Conservation (phyloP, 30 jellyfish, hydroid and myxozoan genomes). For the Hydractinia echinata region DNA sequence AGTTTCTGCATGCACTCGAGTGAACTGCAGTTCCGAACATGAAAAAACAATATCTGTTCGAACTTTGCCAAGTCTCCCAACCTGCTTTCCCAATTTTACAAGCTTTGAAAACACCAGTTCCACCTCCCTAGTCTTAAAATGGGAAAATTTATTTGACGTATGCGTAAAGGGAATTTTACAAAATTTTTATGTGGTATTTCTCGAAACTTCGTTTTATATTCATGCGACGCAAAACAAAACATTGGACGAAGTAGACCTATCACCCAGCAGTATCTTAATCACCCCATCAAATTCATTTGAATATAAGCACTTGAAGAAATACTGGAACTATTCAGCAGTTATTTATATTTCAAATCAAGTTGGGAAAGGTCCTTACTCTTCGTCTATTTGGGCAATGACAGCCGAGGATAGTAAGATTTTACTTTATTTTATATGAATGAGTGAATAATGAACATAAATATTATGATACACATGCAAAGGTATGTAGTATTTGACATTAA, state of each 20-base stretch:
- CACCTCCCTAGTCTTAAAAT: not conserved
- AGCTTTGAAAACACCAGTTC: not conserved
- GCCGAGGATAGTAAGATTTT: conserved; percentile 11
- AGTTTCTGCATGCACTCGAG: not conserved
- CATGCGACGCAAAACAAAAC: no score
- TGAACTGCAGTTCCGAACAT: not conserved
- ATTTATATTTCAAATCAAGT: not conserved
- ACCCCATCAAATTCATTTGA: not conserved
- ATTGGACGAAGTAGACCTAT: no score
- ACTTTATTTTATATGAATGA: no score
- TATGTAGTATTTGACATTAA: no score
- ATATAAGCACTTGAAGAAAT: not conserved
- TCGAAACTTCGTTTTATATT: no score
- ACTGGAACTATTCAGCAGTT: conserved; percentile 18
- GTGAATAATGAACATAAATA: no score
- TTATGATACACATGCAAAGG: no score
- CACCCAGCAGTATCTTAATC: no score
- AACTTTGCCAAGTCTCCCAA: not conserved
- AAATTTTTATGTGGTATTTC: no score
- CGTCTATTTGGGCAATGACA: conserved; percentile 12
- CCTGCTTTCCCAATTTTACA: not conserved
- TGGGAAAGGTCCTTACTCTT: conserved; percentile 7
- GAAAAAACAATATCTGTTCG: not conserved
- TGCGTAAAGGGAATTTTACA: no score
- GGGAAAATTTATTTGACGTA: not conserved